Evolutionary conservation across 2,888 invertebrate species (phyloP), one percentile per base, ranked within the genome.

Genomic region (Sinelater perroti): DNA sequence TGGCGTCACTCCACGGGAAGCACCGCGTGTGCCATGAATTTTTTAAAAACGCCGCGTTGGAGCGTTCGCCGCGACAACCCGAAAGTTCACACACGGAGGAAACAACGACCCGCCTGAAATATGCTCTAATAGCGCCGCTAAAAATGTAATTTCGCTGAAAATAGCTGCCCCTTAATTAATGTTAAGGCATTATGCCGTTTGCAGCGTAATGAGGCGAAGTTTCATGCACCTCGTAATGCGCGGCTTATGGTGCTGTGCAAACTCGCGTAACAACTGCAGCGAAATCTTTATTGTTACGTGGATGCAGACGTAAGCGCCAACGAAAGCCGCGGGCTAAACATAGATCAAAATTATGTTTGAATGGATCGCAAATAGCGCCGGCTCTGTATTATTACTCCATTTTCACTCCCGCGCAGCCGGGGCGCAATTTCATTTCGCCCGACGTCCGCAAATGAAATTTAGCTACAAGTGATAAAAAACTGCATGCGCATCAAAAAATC

Each of bases 391-490:
- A n/a, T n/a, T n/a, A n/a, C n/a, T n/a, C n/a, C n/a, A n/a, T n/a
- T n/a, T n/a, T n/a, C n/a, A n/a, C n/a, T n/a, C n/a, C n/a, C n/a
- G n/a, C n/a, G n/a, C n/a, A n/a, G n/a, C n/a, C n/a, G n/a, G n/a
- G n/a, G n/a, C n/a, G n/a, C n/a, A n/a, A n/a, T n/a, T n/a, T n/a
- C n/a, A n/a, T n/a, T n/a, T n/a, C n/a, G n/a, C n/a, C n/a, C n/a
- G n/a, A n/a, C n/a, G n/a, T n/a, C n/a, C n/a, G n/a, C n/a, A n/a
- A n/a, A n/a, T n/a, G n/a, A n/a, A n/a, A n/a, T n/a, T n/a, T n/a
- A 35, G 18, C 38, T 11, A 40, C 40, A 24, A 38, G 20, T 35
- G 18, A 40, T 40, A 13, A 40, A 40, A 21, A 40, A 20, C 21
- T 20, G 24, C 40, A 24, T 26, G 40, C 24, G 8, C 21, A 13